phyloP scores from a whole-genome alignment of 1,140 invertebrate species.

The Belonocnema kinseyi region DNA sequence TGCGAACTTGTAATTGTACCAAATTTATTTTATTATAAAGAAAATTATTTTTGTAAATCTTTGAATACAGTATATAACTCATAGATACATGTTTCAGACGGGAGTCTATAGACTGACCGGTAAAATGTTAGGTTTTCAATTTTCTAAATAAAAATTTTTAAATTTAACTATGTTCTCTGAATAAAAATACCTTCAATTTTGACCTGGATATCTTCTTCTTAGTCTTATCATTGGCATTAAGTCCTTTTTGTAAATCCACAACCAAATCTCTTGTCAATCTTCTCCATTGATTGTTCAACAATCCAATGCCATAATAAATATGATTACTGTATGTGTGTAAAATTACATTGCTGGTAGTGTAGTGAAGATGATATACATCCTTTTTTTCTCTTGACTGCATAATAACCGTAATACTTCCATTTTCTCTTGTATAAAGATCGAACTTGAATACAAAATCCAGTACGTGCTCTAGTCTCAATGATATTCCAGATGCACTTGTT shows the following conservation, averaged over 20 bases:
- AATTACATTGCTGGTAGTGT: slow-evolving; percentile 84
- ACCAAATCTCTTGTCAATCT: slow-evolving; percentile 91
- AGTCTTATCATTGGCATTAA: slow-evolving; percentile 79
- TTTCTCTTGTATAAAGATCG: slow-evolving; percentile 83
- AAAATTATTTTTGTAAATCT: no score
- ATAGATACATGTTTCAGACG: no score
- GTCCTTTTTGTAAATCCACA: slow-evolving; percentile 94
- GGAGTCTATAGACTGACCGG: no score
- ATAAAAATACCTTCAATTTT: slow-evolving; percentile 82
- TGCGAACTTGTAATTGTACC: no score
- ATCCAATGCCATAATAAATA: slow-evolving; percentile 92
- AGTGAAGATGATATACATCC: slow-evolving; percentile 88
- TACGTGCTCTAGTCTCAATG: slow-evolving; percentile 83
- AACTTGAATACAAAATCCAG: slow-evolving; percentile 86
- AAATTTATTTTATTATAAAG: no score
- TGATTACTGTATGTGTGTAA: slow-evolving; percentile 84
- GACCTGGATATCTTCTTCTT: slow-evolving; percentile 84
- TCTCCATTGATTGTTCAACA: slow-evolving; percentile 82
- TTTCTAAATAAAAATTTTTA: no score
- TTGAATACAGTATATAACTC: no score
- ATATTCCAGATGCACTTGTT: slow-evolving; percentile 82
- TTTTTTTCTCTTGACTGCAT: slow-evolving; percentile 87
- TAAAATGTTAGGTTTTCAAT: no score
- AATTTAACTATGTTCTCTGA: neutral
- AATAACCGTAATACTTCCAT: slow-evolving; percentile 87